These are phyloP conservation scores for Anastrepha obliqua DNA, from an alignment of 1,140 invertebrate genomes.

Conservation along the genomic window DNA sequence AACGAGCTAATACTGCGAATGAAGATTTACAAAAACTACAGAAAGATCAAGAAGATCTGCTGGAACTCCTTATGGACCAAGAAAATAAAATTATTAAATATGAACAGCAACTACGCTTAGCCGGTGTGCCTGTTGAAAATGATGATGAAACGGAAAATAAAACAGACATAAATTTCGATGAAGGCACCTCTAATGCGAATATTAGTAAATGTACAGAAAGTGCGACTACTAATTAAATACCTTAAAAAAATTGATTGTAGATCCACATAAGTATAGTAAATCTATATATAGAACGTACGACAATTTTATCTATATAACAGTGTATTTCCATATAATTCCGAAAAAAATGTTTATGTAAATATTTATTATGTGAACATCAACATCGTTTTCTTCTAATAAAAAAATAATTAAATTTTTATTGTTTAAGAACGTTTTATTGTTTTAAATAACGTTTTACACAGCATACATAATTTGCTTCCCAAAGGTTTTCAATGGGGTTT, in stretches of 20 bases:
- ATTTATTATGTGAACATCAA: background rate
- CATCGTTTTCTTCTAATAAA: too few species aligned
- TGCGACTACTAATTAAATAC: background rate
- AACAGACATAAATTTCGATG: background rate
- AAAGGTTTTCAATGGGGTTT: too few species aligned
- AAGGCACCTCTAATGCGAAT: background rate
- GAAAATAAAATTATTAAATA: conserved; percentile 70
- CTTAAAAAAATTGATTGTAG: background rate
- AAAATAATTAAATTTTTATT: too few species aligned
- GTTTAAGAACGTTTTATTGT: too few species aligned
- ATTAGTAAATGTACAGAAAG: too few species aligned
- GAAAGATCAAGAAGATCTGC: conserved; percentile 93
- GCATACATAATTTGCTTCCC: too few species aligned
- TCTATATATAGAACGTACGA: too few species aligned
- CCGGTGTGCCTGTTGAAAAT: conserved; percentile 57
- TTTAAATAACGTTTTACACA: too few species aligned
- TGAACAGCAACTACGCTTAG: conserved; percentile 57
- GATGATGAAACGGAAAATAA: conserved; percentile 49
- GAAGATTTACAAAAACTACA: conserved; percentile 81
- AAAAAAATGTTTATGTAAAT: background rate
- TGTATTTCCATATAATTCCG: conserved; percentile 1
- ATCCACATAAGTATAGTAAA: background rate
- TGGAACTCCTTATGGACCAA: conserved; percentile 88
- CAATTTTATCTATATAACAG: too few species aligned
- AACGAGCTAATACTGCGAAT: conserved; percentile 60